Base-by-base conservation (phyloP, 2,888 invertebrate genomes). In the Frankliniella intonsa region DNA sequence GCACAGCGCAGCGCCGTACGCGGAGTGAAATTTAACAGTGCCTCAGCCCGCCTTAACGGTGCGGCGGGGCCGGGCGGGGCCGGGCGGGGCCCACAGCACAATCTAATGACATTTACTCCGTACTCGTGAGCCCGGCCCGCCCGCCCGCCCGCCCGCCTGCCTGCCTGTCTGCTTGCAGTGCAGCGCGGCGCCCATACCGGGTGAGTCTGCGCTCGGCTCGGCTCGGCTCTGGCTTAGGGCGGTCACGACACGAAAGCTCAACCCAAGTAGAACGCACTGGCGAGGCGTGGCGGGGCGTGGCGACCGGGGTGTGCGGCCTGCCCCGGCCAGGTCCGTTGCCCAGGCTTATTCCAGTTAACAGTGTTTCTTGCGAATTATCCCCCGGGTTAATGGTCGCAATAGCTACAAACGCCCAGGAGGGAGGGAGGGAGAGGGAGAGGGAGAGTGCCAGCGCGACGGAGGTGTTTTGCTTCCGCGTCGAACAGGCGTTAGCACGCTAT, bases 221-320 rank as follows among this genome's bases (percentile, higher is more conserved):
- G 55, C 55, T 12, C 55, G 3, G 55, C 17, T 62, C 19, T 62
- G 62, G 17, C 62, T 19, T 14, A n/a, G n/a, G 17, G 62, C 62
- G 62, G 62, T 62, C 62, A 62, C 62, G 62, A 62, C 62, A 62
- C 62, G 62, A 62, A 62, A 62, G 62, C 62, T 62, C 62, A 62
- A 62, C 62, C 62, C 62, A 62, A 62, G 62, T 62, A 62, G 62
- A 62, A 62, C 62, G 62, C 62, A 62, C 62, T 62, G 62, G 62
- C 62, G 62, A 7, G 62, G 62, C 62, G 62, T 0, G 38, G 55
- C 55, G 55, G 55, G 14, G 55, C 55, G 55, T 1, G 55, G 55
- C 55, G 55, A 17, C 55, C 14, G 55, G 55, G 5, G 38, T 38
- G 38, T 38, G 38, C 38, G 3, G 38, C 38, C 38, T 38, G 38